These are phyloP conservation scores for Todiramphus chloris DNA, from an alignment of 2,113 vertebrate genomes.

Conservation along the genomic window DNA sequence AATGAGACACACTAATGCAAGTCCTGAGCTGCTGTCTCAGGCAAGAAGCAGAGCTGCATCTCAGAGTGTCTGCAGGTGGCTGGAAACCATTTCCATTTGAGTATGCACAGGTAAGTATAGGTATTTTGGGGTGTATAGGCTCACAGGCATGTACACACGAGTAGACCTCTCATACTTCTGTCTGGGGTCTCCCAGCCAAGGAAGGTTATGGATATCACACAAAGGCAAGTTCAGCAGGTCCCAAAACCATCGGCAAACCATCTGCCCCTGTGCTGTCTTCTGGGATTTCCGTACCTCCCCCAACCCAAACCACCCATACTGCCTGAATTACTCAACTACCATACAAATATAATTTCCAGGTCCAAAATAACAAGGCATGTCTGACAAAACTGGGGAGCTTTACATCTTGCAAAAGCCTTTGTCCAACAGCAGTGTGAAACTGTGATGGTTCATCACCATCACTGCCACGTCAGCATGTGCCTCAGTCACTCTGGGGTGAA, in stretches of 20 bases:
- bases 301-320: not conserved
- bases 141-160: accelerated
- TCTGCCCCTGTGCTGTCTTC: not conserved
- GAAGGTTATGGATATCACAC: not conserved
- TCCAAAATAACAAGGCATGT: not conserved
- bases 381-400: not conserved
- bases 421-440: accelerated
- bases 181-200: not conserved
- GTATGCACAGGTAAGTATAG: not conserved
- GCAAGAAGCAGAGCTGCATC: not conserved
- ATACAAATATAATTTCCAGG: not conserved
- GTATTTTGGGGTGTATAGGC: not conserved
- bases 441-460: accelerated
- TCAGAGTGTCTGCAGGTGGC: not conserved
- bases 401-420: not conserved
- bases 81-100: not conserved
- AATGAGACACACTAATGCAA: not conserved
- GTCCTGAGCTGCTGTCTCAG: not conserved
- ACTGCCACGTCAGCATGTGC: accelerated
- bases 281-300: not conserved
- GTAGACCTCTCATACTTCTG: not conserved
- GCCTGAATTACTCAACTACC: not conserved
- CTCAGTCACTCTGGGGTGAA: not conserved
- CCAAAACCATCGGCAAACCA: not conserved
- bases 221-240: not conserved